Base-by-base conservation (phyloP, 2,113 vertebrate species). In the Zosterops pallidus region DNA sequence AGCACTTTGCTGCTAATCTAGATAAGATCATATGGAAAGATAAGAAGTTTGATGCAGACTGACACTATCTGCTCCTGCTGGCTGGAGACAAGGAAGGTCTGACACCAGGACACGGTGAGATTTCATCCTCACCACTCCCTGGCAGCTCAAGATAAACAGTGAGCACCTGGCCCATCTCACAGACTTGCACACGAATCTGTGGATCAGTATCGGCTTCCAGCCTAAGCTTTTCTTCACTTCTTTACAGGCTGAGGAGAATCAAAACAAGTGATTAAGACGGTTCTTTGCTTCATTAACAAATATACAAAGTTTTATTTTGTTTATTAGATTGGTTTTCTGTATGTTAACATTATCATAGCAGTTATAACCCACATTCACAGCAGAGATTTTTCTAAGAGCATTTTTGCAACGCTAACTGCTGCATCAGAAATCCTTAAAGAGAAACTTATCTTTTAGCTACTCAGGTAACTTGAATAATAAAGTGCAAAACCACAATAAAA, bases 261-360 rank as follows among this genome's bases (percentile, higher is more conserved):
- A 80, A 94, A 91, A 77, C 67, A 95, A 96, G 84, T 15, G 57
- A 92, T 94, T 88, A 95, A 94, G 91, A 95, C 89, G 10, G 93
- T 94, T 72, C 77, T 92, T 91, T 76, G 65, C 94, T 94, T 95
- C 77, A 50, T 94, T 95, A 92, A 90, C 96, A 96, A 96, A 95
- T 91, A 95, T 79, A 96, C 69, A 95, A 96, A 91, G 69, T 79
- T 95, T 95, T 95, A 95, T 92, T 94, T 92, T 90, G 39, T 94
- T 96, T 94, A 96, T 93, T 95, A 93, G 90, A 90, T 90, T 39
- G 55, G 20, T 93, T 93, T 95, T 95, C 88, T 91, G 80, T 69
- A 85, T 23, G 79, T 91, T 94, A 83, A 96, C 94, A 92, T 90
- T 53, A 83, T 78, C 53, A n/a, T 65, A 87, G 50, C 78, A 83